Conservation (phyloP, 2,113 vertebrate species). For the Irena cyanogastra region DNA sequence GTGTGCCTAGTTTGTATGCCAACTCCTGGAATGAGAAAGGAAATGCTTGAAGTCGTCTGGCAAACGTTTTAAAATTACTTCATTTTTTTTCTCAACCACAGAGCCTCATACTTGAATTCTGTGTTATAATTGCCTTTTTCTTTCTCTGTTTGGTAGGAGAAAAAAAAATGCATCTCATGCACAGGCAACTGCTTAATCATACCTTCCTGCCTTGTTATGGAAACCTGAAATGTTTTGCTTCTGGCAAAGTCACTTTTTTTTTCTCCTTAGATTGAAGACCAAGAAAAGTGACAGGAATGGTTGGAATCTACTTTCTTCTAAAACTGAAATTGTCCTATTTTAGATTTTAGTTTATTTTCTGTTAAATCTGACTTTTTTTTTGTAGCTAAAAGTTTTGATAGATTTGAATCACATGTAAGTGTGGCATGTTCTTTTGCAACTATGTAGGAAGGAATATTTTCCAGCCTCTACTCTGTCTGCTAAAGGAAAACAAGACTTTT, state of each 20-base stretch:
- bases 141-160: background rate
- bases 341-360: background rate
- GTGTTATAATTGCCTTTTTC: background rate
- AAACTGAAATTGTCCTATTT: background rate
- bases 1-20: background rate
- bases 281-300: background rate
- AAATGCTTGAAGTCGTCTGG: constrained; percentile 46
- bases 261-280: background rate
- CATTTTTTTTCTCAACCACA: constrained; percentile 2
- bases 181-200: background rate
- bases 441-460: background rate
- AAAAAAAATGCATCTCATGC: background rate
- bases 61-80: background rate
- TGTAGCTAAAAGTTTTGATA: background rate
- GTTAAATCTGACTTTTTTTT: background rate
- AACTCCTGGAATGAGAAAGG: background rate
- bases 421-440: background rate
- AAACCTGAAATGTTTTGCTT: background rate
- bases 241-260: background rate
- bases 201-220: background rate
- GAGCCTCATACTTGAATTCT: background rate
- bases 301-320: background rate
- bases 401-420: background rate
- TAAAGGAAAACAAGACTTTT: constrained; percentile 8
- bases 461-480: background rate